These are phyloP conservation scores for Ceyx melanurus DNA, from an alignment of 2,113 vertebrate genomes.

Conservation along the genomic window DNA sequence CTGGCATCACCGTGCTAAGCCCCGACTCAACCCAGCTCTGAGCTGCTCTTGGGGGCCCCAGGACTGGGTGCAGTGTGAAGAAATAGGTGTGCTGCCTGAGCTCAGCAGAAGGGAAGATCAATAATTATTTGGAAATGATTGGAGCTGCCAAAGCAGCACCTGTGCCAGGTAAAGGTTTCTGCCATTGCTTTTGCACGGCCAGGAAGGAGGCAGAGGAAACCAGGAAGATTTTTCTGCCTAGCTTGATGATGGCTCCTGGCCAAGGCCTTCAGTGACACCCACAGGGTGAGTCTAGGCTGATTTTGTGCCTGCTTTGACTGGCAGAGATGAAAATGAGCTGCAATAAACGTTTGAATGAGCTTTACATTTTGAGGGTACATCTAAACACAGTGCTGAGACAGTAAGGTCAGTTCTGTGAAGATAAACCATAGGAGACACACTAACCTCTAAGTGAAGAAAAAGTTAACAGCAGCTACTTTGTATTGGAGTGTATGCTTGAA, in stretches of 20 bases:
- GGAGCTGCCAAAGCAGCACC: background rate
- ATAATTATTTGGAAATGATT: background rate
- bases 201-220: background rate
- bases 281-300: background rate
- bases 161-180: background rate
- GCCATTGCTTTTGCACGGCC: accelerated
- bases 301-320: background rate
- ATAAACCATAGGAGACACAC: background rate
- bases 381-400: background rate
- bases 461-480: background rate
- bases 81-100: background rate
- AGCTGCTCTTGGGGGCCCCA: accelerated
- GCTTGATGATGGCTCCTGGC: background rate
- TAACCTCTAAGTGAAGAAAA: background rate
- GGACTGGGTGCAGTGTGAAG: background rate
- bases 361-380: background rate
- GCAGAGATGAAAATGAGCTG: background rate
- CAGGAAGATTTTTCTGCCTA: background rate
- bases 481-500: background rate
- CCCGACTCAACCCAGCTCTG: background rate
- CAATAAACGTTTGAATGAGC: background rate
- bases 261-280: background rate
- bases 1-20: accelerated
- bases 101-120: background rate
- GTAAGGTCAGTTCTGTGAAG: background rate